phyloP scores from a whole-genome alignment of 2,113 vertebrate genomes.

The Alethe castanea region DNA sequence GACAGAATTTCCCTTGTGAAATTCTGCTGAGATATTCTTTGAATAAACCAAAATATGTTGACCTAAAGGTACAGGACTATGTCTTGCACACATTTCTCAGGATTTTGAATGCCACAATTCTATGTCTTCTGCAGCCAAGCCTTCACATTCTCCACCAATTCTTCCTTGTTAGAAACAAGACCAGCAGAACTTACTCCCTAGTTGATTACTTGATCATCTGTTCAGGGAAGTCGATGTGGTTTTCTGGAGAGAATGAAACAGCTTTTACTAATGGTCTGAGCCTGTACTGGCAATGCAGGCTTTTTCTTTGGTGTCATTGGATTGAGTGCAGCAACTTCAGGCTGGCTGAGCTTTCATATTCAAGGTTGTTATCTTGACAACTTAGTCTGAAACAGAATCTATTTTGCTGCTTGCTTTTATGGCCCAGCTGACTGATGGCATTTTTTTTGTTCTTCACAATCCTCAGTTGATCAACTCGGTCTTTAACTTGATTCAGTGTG shows the following conservation, averaged over 20 bases:
- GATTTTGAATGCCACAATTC: background rate
- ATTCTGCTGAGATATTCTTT: background rate
- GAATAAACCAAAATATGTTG: background rate
- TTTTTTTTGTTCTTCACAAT: slow-evolving; percentile 16
- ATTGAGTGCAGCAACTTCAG: background rate
- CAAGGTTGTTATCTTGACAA: slow-evolving; percentile 27
- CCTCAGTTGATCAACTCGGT: slow-evolving; percentile 22
- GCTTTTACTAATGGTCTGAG: background rate
- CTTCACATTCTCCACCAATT: background rate
- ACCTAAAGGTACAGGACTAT: background rate
- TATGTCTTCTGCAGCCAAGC: background rate
- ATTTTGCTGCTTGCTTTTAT: slow-evolving; percentile 23
- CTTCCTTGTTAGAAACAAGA: background rate
- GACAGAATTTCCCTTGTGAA: background rate
- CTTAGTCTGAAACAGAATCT: slow-evolving; percentile 36
- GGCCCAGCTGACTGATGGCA: background rate
- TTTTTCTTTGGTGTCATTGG: background rate
- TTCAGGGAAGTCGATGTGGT: background rate
- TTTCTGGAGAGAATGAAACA: background rate
- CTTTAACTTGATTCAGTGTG: slow-evolving; percentile 52
- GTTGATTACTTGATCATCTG: background rate
- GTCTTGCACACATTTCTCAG: background rate
- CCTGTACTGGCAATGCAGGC: background rate
- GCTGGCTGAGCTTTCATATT: background rate
- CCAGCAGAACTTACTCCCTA: background rate